Evolutionary conservation across 92 coral and sea anemone species (phyloP).

Genomic region (Heliopora coerulea): DNA sequence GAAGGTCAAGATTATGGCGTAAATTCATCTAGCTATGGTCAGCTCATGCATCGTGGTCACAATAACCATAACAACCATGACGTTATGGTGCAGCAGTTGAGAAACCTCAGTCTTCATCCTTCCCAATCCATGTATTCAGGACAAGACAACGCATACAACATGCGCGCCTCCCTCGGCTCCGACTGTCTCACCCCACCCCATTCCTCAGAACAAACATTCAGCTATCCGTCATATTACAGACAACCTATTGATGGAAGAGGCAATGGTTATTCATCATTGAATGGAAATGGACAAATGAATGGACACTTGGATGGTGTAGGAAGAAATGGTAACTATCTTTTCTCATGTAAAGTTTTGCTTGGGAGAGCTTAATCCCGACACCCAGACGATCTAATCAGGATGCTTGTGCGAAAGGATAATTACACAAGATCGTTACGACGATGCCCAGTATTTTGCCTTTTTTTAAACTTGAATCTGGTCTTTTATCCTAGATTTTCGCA

Average conservation of each 20-base stretch:
- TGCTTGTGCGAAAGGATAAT: too few species aligned
- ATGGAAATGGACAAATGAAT: conserved; percentile 33
- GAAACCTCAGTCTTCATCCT: conserved; percentile 26
- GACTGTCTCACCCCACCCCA: conserved; percentile 40
- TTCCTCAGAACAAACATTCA: conserved; percentile 25
- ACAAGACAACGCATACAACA: conserved; percentile 18
- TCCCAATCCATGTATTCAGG: conserved; percentile 31
- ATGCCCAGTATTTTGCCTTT: too few species aligned
- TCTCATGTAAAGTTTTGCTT: too few species aligned
- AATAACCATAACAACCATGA: conserved; percentile 25
- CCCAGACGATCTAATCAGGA: too few species aligned
- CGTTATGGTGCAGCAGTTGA: conserved; percentile 36
- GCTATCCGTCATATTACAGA: conserved; percentile 13
- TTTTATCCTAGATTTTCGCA: too few species aligned
- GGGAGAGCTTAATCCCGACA: too few species aligned
- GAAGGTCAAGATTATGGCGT: conserved; percentile 33
- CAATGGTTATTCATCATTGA: conserved; percentile 31
- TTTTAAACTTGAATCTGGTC: too few species aligned
- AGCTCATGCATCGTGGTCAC: conserved; percentile 35
- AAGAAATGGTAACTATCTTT: conserved; percentile 27
- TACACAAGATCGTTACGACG: too few species aligned
- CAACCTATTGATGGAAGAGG: not conserved
- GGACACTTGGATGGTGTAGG: conserved; percentile 34
- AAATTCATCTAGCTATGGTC: conserved; percentile 23
- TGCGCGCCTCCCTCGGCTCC: conserved; percentile 12